Conservation (phyloP, 1,140 invertebrate genomes). For the Bombus confusus region DNA sequence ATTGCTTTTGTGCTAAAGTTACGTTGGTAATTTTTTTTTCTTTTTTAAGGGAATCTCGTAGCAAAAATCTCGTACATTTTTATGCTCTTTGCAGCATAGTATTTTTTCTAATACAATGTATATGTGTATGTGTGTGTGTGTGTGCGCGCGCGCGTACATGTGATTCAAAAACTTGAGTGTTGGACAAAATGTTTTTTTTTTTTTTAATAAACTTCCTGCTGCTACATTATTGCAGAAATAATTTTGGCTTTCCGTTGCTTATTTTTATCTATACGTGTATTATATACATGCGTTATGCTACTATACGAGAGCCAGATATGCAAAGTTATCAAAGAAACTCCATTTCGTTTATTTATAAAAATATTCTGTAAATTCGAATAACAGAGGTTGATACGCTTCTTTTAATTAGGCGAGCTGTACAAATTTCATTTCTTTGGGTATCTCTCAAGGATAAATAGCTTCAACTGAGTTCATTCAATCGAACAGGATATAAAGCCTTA, state of each 20-base stretch:
- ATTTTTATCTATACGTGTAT: not conserved
- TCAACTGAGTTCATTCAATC: slow-evolving; percentile 31
- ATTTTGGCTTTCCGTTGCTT: not conserved
- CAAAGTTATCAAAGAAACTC: slow-evolving; percentile 9
- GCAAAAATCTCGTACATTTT: not conserved
- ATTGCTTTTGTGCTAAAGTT: slow-evolving; percentile 36
- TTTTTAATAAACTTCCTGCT: not conserved
- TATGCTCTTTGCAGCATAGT: not conserved
- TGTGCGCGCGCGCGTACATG: no score
- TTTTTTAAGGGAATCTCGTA: not conserved
- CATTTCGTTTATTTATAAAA: slow-evolving; percentile 23
- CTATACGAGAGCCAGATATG: not conserved
- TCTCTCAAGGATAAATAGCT: slow-evolving; percentile 1
- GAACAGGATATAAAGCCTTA: slow-evolving; percentile 38
- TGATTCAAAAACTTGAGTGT: not conserved
- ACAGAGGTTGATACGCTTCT: not conserved
- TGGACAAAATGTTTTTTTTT: not conserved
- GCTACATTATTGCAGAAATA: not conserved
- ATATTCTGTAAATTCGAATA: slow-evolving; percentile 28
- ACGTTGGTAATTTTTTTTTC: not conserved
- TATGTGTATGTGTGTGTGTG: not conserved
- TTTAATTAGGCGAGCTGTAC: slow-evolving; percentile 16
- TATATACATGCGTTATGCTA: not conserved
- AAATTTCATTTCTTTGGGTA: not conserved
- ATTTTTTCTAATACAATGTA: not conserved